Evolutionary conservation across 2,888 invertebrate genomes (phyloP), one percentile per base, ranked within the genome.

Genomic region (Acrocyrtus sp.): DNA sequence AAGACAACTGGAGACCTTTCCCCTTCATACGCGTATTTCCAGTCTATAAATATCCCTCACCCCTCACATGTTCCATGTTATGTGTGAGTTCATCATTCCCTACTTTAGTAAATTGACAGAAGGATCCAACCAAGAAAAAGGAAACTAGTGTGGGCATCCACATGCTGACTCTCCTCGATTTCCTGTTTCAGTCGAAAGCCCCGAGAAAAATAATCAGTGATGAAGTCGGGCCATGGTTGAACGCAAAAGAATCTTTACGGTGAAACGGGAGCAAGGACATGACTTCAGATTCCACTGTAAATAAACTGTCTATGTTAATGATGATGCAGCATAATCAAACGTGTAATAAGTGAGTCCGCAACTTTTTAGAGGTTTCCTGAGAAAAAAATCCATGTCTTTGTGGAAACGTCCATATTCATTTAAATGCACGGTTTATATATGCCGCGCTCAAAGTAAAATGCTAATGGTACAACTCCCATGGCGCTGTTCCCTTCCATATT

Each of bases 291-390:
- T n/a, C n/a, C n/a, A n/a, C n/a, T n/a, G n/a, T n/a, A n/a, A n/a
- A n/a, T n/a, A 45, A 45, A 15, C 45, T 45, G 17, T n/a, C n/a
- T n/a, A n/a, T n/a, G n/a, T n/a, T n/a, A n/a, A n/a, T n/a, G 62
- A 69, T 69, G 69, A 69, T 69, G 50, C 61, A 70, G 70, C 63
- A 70, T 57, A 70, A 63, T 58, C n/a, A n/a, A n/a, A n/a, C n/a
- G 56, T 57, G 62, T 50, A 48, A 51, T 57, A 45, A 47, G 51
- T 70, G 56, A 63, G 54, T 69, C 70, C 63, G 63, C 62, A 57
- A 29, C 62, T 51, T 26, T 58, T 63, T 70, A 56, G 63, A 27
- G 54, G 45, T 60, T 41, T 47, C 60, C 53, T 60, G 26, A 53
- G 47, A n/a, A n/a, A n/a, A n/a, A n/a, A n/a, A n/a, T n/a, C n/a